Evolutionary conservation across 2,888 invertebrate genomes (phyloP), one percentile per base, ranked within the genome.

Genomic region (Pristionchus mayeri): DNA sequence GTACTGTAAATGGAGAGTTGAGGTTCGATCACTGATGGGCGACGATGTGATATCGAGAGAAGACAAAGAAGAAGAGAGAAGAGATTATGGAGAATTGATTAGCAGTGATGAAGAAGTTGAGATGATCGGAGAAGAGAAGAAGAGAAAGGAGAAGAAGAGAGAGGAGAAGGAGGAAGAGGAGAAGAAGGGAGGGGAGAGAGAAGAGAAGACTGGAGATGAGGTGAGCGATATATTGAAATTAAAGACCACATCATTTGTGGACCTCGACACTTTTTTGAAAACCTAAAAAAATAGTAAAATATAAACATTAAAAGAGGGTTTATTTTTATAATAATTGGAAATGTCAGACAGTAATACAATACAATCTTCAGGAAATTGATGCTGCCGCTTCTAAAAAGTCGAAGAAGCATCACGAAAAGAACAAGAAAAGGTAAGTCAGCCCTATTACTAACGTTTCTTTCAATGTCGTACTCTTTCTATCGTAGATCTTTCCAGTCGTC

Each of bases 71-170:
- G 34, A 79, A 44, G 52, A 79, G 11, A n/a, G 34, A 34, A 52
- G 27, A 52, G 57, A 80, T 2, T 57, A 54, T 34, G 57, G 80
- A 21, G 57, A 57, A 11, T 1, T 57, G 40, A 80, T 57, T 21
- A n/a, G 13, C 13, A 54, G 54, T 57, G 80, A 80, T 18, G 57
- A 80, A 24, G 37, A 80, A 13, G 57, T 80, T 9, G 80, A 80
- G 40, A 80, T 37, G 44, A 80, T 57, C 24, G 57, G 57, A 80
- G 80, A 57, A 3, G 27, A 16, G 40, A 44, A 76, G 76, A 76
- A 48, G 11, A 9, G 13, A 18, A 44, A 48, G 34, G 9, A 11
- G 27, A 27, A 63, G 27, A 63, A 30, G 27, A 30, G 6, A 27
- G 30, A 63, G 63, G 18, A 11, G 34, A 24, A 37, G 1, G 67